A percentile compares a stretch with the other conserved stretches of the same genome.
phyloP scores from a whole-genome alignment of 1,140 invertebrate species.

The Lasioglossum albipes region DNA sequence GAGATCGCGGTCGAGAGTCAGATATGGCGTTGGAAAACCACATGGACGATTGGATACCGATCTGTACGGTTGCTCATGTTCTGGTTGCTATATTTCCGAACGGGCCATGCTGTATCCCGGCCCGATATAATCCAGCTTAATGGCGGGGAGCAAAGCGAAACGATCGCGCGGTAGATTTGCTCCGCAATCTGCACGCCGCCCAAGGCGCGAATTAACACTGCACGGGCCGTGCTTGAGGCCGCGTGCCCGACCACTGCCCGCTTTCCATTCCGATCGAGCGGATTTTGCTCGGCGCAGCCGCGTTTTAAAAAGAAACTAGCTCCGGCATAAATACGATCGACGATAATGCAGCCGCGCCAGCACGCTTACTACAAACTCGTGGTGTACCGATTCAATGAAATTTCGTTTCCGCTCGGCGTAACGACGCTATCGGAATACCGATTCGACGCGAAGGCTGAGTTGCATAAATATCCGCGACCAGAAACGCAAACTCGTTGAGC shows the following conservation, averaged over 20 bases:
- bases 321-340: slow-evolving; percentile 2
- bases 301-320: slow-evolving; percentile 32
- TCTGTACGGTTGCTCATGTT: no score
- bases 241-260: slow-evolving; percentile 18
- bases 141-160: neutral
- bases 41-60: neutral
- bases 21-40: no score
- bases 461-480: slow-evolving; percentile 34
- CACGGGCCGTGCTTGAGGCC: slow-evolving; percentile 12
- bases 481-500: slow-evolving; percentile 19
- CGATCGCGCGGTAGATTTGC: neutral
- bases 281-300: slow-evolving; percentile 15
- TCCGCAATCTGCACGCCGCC: slow-evolving; percentile 24
- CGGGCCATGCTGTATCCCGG: neutral
- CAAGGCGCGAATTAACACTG: slow-evolving; percentile 36
- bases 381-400: slow-evolving; percentile 34
- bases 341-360: neutral
- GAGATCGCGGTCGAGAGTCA: neutral
- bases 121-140: neutral
- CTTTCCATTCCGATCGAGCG: slow-evolving; percentile 59
- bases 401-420: slow-evolving; percentile 27
- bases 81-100: neutral
- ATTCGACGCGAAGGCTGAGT: slow-evolving; percentile 32
- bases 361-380: slow-evolving; percentile 11
- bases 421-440: slow-evolving; percentile 37